These are phyloP conservation scores for Andrena cerasifolii DNA, from an alignment of 1,140 invertebrate species.

Conservation along the genomic window DNA sequence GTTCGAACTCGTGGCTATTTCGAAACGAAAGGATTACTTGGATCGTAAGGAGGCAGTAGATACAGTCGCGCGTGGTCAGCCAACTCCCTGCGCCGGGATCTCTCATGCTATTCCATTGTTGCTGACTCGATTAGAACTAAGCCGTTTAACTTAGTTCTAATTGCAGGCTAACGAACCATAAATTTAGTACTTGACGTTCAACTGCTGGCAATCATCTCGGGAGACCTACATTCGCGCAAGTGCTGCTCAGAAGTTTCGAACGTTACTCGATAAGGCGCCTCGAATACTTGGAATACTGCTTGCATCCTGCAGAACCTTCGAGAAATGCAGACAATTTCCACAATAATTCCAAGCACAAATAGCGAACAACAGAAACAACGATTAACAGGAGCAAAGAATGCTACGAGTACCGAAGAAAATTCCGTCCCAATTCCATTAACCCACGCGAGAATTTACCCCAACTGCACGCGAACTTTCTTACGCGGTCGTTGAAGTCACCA, in stretches of 20 bases:
- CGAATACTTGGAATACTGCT: too few relatives aligned
- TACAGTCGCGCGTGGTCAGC: neutral
- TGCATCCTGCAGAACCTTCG: too few relatives aligned
- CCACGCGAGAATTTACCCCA: neutral
- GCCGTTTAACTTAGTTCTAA: conserved; percentile 49
- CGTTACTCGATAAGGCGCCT: too few relatives aligned
- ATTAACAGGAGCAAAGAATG: too few relatives aligned
- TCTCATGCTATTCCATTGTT: neutral
- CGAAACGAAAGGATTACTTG: neutral
- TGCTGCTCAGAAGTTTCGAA: too few relatives aligned
- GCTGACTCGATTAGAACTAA: conserved; percentile 37
- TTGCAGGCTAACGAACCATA: conserved; percentile 33
- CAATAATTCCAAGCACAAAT: too few relatives aligned
- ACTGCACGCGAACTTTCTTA: neutral
- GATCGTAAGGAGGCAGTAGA: neutral
- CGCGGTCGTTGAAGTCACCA: conserved; percentile 22
- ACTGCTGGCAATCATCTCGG: conserved; percentile 18
- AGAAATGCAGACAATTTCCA: too few relatives aligned
- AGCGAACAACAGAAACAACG: too few relatives aligned
- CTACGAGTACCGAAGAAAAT: too few relatives aligned
- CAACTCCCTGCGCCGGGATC: neutral
- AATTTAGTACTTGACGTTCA: conserved; percentile 48
- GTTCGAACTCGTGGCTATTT: too few relatives aligned
- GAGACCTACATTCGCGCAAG: neutral
- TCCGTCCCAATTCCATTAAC: neutral